Evolutionary conservation across 2,888 invertebrate genomes (phyloP).

Genomic region (Azorinus chamasolen): DNA sequence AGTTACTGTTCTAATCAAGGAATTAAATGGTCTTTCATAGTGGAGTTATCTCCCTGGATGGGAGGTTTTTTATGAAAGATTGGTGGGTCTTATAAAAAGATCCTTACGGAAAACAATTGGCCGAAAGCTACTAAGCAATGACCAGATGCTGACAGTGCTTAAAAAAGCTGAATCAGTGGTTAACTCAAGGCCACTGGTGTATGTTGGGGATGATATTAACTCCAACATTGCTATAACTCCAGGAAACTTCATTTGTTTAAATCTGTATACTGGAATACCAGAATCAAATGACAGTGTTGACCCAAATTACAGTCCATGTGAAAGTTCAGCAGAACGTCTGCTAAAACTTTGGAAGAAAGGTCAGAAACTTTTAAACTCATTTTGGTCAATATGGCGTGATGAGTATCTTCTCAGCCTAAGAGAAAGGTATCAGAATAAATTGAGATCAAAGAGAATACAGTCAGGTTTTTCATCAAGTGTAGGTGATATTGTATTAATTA

Average conservation of each 20-base stretch:
- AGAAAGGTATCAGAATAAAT: conserved; percentile 18
- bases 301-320: background rate
- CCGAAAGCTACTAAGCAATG: background rate
- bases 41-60: conserved; percentile 8
- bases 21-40: conserved; percentile 24
- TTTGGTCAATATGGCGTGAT: conserved; percentile 14
- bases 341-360: conserved; percentile 19
- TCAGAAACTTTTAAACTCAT: conserved; percentile 5
- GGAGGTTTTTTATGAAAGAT: conserved; percentile 10
- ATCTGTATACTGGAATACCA: conserved; percentile 13
- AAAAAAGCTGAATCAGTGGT: conserved; percentile 7
- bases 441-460: background rate
- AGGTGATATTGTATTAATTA: conserved; percentile 12
- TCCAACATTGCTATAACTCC: conserved; percentile 1
- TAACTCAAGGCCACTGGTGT: conserved; percentile 11
- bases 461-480: background rate
- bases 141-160: conserved; percentile 7
- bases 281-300: background rate
- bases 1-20: conserved; percentile 3
- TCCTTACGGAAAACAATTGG: conserved; percentile 19
- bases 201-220: conserved; percentile 17
- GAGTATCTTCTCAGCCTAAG: conserved; percentile 9
- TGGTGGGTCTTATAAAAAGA: conserved; percentile 10
- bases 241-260: conserved; percentile 9
- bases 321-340: conserved; percentile 6